Percentiles rank a stretch among this genome's conserved stretches.
These are phyloP conservation scores for Amphimallon solstitiale DNA, from an alignment of 2,888 invertebrate genomes.

Conservation along the genomic window DNA sequence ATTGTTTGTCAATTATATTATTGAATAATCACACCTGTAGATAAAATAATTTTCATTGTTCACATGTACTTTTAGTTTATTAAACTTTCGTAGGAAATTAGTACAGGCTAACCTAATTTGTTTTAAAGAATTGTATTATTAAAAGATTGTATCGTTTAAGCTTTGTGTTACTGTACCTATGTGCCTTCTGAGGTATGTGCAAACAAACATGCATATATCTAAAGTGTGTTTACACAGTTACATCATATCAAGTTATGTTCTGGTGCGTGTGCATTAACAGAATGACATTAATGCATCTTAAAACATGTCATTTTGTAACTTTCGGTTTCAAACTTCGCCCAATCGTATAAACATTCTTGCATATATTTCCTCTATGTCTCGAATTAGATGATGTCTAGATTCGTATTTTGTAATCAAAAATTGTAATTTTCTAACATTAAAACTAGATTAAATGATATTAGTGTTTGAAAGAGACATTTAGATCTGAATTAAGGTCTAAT, in stretches of 20 bases:
- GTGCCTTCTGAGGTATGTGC: no score
- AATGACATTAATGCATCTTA: slow-evolving; percentile 20
- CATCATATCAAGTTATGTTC: slow-evolving; percentile 3
- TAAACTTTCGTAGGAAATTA: no score
- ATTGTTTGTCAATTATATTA: no score
- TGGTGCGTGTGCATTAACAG: slow-evolving; percentile 2
- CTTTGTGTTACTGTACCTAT: no score
- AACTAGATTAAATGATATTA: slow-evolving; percentile 31
- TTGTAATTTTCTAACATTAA: slow-evolving; percentile 35
- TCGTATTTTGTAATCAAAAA: slow-evolving; percentile 24
- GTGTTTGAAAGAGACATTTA: not conserved
- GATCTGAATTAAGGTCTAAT: slow-evolving; percentile 6
- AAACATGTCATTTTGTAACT: slow-evolving; percentile 24
- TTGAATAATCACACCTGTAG: no score
- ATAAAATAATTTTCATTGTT: no score
- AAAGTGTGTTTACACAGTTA: not conserved
- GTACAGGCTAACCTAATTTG: no score
- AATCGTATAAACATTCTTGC: slow-evolving; percentile 10
- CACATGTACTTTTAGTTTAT: no score
- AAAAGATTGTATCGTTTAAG: no score
- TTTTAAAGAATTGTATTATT: no score
- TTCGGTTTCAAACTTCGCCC: slow-evolving; percentile 1
- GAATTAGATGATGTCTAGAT: slow-evolving; percentile 1
- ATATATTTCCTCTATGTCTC: slow-evolving; percentile 21
- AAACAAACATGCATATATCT: no score